Conservation (phyloP, 2,888 invertebrate species). For the Xestoiulus laeticollis region DNA sequence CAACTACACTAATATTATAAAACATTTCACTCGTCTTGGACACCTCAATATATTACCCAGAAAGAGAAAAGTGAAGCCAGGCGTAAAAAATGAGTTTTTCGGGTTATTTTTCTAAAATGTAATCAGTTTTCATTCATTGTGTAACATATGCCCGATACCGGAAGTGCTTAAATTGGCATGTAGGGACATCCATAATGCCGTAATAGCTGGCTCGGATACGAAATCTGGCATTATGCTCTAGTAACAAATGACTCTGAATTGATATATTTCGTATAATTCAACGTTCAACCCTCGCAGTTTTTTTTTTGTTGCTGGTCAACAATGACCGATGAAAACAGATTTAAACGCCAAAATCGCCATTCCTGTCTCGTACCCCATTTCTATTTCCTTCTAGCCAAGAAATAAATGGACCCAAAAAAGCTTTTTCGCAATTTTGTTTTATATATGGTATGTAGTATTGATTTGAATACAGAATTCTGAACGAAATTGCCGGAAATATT, state of each 20-base stretch:
- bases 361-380: constrained; percentile 8
- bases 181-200: constrained; percentile 6
- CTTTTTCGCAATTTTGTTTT: neutral
- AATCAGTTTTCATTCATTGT: neutral
- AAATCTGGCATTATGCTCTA: neutral
- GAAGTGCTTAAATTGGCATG: constrained; percentile 18
- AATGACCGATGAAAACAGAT: constrained; percentile 29
- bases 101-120: constrained; percentile 22
- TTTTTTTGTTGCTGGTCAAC: constrained; percentile 10
- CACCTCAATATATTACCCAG: neutral
- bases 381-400: neutral
- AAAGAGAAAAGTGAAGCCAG: neutral
- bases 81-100: neutral
- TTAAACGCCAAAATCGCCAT: neutral
- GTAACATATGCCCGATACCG: constrained; percentile 8
- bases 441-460: neutral
- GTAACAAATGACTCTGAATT: constrained; percentile 15
- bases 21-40: neutral
- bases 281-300: constrained; percentile 9
- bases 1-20: no score
- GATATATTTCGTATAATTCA: constrained; percentile 30
- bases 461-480: neutral
- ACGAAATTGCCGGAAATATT: constrained; percentile 16
- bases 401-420: neutral
- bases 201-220: neutral